phyloP scores from a whole-genome alignment of 2,888 invertebrate species.

The Lobophora halterata region DNA sequence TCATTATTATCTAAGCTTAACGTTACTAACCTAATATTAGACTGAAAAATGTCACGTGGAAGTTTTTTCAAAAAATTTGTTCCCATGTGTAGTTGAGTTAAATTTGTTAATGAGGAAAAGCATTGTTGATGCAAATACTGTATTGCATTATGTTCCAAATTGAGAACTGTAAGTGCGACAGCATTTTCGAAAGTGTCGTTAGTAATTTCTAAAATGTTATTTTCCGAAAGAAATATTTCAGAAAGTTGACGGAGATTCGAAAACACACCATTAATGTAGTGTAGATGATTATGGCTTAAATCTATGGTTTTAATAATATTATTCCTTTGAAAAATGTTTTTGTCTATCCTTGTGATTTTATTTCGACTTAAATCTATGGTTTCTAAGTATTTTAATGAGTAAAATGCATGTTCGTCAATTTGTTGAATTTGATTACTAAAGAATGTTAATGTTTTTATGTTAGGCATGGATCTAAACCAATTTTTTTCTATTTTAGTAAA shows the following conservation, averaged over 20 bases:
- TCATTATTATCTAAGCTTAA: constrained; percentile 93
- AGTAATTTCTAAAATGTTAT: constrained; percentile 92
- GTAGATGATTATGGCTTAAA: constrained; percentile 93
- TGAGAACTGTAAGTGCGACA: constrained; percentile 87
- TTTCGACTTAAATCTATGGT: constrained; percentile 94
- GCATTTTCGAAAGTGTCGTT: constrained; percentile 90
- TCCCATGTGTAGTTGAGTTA: constrained; percentile 92
- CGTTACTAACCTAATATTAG: constrained; percentile 88
- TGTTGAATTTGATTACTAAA: constrained; percentile 91
- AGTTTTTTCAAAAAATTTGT: constrained; percentile 91
- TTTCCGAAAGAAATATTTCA: constrained; percentile 92
- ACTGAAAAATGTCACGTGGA: constrained; percentile 87
- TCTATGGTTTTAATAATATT: constrained; percentile 90
- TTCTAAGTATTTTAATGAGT: constrained; percentile 86
- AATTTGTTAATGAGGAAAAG: constrained; percentile 87
- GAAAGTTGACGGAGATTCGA: constrained; percentile 88
- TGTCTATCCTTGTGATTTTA: constrained; percentile 88
- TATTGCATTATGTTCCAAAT: constrained; percentile 93
- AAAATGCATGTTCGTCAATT: constrained; percentile 89
- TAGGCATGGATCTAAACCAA: constrained; percentile 90
- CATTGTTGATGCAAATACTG: constrained; percentile 87
- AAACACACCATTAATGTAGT: constrained; percentile 91
- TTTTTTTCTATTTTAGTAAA: constrained; percentile 88
- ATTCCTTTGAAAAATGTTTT: constrained; percentile 88
- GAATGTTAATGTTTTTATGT: constrained; percentile 88